phyloP scores from a whole-genome alignment of 2,888 invertebrate species.

The Chloroclysta siterata region DNA sequence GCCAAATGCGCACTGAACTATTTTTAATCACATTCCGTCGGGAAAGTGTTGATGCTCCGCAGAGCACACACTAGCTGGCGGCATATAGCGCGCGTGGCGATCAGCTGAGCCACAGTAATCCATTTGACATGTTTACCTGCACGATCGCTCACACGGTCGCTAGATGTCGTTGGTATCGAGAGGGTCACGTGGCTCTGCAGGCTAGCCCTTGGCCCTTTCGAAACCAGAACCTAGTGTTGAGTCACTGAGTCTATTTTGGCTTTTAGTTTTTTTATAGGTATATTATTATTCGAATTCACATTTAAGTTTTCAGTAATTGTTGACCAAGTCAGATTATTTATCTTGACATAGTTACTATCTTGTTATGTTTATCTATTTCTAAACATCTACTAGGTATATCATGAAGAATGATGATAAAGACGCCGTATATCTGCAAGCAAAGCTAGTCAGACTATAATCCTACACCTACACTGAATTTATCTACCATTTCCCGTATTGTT shows the following conservation, averaged over 20 bases:
- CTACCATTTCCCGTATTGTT: slow-evolving; percentile 12
- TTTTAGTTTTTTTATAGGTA: neutral
- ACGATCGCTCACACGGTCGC: slow-evolving; percentile 56
- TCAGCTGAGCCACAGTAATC: slow-evolving; percentile 80
- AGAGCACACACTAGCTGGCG: slow-evolving; percentile 48
- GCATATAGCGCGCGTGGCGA: slow-evolving; percentile 66
- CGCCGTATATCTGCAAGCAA: neutral
- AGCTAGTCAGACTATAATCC: slow-evolving; percentile 13
- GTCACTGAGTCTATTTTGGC: neutral
- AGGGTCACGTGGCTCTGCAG: slow-evolving; percentile 47
- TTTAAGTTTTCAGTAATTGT: neutral
- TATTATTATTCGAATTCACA: too few relatives aligned
- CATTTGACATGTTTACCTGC: slow-evolving; percentile 79
- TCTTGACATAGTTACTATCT: slow-evolving; percentile 26
- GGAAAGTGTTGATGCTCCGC: slow-evolving; percentile 63
- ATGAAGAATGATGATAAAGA: neutral
- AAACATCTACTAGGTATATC: slow-evolving; percentile 12
- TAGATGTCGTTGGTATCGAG: slow-evolving; percentile 70
- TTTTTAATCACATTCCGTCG: slow-evolving; percentile 74
- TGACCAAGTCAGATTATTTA: slow-evolving; percentile 16
- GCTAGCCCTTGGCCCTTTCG: slow-evolving; percentile 44
- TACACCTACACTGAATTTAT: slow-evolving; percentile 18
- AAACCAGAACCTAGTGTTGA: slow-evolving; percentile 9
- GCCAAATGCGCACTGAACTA: slow-evolving; percentile 81
- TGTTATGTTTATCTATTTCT: slow-evolving; percentile 20